Conservation (phyloP, 2,797 vertebrate genomes). For the Australoheros facetus region DNA sequence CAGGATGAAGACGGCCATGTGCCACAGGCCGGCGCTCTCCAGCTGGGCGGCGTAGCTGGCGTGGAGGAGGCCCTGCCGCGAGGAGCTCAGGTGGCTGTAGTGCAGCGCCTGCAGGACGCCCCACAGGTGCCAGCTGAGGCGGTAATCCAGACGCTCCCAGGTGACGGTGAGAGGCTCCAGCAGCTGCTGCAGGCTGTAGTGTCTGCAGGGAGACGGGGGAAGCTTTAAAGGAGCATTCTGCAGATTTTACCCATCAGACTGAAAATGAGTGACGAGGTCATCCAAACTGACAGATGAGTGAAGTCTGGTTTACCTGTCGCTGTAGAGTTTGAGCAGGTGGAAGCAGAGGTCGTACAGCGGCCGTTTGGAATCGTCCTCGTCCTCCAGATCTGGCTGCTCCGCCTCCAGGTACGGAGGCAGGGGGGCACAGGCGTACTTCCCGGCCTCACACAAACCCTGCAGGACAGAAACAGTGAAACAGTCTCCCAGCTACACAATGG, state of each 20-base stretch:
- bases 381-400: conserved; percentile 51
- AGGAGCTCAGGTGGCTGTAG: conserved; percentile 86
- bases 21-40: conserved; percentile 91
- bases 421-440: conserved; percentile 88
- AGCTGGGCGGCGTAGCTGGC: conserved; percentile 92
- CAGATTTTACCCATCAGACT: neutral
- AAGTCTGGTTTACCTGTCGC: conserved; percentile 83
- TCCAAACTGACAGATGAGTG: neutral
- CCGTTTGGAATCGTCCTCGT: conserved; percentile 62
- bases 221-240: neutral
- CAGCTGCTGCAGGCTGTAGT: conserved; percentile 88
- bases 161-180: conserved; percentile 90
- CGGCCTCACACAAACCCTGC: conserved; percentile 83
- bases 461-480: neutral
- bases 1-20: conserved; percentile 91
- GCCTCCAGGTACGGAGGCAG: conserved; percentile 89
- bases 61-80: conserved; percentile 87
- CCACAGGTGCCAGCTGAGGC: conserved; percentile 97
- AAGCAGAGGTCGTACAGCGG: conserved; percentile 90
- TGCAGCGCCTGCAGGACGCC: conserved; percentile 89
- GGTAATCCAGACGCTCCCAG: conserved; percentile 87
- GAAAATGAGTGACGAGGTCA: accelerated
- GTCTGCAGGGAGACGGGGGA: conserved; percentile 69
- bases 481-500: accelerated
- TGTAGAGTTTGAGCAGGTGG: conserved; percentile 95